phyloP scores from a whole-genome alignment of 1,140 invertebrate species.

The Pogonus chalceus region DNA sequence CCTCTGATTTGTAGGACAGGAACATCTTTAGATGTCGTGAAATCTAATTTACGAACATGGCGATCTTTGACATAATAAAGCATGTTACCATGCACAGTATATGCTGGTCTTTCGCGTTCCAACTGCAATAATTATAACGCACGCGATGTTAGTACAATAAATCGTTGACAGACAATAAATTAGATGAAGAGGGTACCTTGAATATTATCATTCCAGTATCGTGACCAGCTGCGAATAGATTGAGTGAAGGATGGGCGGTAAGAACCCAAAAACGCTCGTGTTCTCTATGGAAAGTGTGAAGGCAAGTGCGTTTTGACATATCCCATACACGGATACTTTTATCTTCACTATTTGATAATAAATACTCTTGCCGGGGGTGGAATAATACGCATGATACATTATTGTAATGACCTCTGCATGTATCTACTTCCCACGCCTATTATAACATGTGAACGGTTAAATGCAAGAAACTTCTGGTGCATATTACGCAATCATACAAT shows the following conservation, averaged over 20 bases:
- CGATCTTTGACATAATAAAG: conserved; percentile 96
- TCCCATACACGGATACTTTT: conserved; percentile 98
- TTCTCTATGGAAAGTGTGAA: conserved; percentile 91
- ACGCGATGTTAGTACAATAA: conserved; percentile 18
- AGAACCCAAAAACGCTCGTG: conserved; percentile 97
- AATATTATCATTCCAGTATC: conserved; percentile 86
- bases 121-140: conserved; percentile 51
- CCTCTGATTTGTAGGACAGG: conserved; percentile 89
- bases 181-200: conserved; percentile 35
- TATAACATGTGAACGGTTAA: conserved; percentile 11
- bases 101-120: conserved; percentile 92
- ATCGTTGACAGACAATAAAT: conserved; percentile 3
- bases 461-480: conserved; percentile 3
- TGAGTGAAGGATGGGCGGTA: conserved; percentile 77
- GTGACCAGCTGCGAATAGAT: conserved; percentile 88
- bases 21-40: conserved; percentile 85
- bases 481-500: conserved; percentile 7
- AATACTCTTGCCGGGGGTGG: conserved; percentile 93
- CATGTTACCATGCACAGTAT: conserved; percentile 85
- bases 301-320: conserved; percentile 92
- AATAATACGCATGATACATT: conserved; percentile 98
- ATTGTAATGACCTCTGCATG: conserved; percentile 97
- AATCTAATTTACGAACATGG: conserved; percentile 83
- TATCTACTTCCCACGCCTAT: conserved; percentile 98
- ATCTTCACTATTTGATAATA: conserved; percentile 96